A percentile compares a stretch with the other conserved stretches of the same genome.
These are phyloP conservation scores for Azemiops feae DNA, from an alignment of 2,113 vertebrate species.

Conservation along the genomic window DNA sequence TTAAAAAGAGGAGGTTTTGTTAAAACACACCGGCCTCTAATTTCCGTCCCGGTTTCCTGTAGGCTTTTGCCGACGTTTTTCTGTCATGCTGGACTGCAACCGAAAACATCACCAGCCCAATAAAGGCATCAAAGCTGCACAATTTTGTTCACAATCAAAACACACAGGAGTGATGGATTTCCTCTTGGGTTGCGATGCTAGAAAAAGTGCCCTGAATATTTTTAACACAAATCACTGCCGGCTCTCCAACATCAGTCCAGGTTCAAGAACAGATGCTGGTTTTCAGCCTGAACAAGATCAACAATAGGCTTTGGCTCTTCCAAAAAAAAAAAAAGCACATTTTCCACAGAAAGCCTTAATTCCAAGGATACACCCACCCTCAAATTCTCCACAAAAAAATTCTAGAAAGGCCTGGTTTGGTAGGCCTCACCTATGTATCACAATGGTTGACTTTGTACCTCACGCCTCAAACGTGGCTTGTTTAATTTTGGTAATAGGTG, in stretches of 20 bases:
- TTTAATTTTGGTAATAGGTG: not conserved
- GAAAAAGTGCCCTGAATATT: not conserved
- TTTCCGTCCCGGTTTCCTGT: conserved; percentile 18
- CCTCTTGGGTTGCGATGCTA: not conserved
- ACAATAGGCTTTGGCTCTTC: not conserved
- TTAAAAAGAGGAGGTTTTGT: not conserved
- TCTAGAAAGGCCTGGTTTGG: not conserved
- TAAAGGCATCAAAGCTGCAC: not conserved
- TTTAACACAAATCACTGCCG: not conserved
- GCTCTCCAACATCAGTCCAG: not conserved
- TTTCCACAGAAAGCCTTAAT: not conserved
- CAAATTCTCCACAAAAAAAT: not conserved
- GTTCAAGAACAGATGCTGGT: not conserved
- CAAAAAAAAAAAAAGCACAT: not conserved
- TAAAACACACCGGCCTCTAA: not conserved
- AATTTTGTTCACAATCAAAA: not conserved
- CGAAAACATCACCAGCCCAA: not conserved
- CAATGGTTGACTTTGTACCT: not conserved
- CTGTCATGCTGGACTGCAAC: not conserved
- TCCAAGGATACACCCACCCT: not conserved
- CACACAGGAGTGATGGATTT: not conserved
- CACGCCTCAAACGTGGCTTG: not conserved
- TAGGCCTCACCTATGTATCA: not conserved
- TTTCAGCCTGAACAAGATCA: not conserved
- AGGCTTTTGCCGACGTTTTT: not conserved